Evolutionary conservation across 2,888 invertebrate genomes (phyloP), one percentile per base, ranked within the genome.

Genomic region (Melanostoma scalare): DNA sequence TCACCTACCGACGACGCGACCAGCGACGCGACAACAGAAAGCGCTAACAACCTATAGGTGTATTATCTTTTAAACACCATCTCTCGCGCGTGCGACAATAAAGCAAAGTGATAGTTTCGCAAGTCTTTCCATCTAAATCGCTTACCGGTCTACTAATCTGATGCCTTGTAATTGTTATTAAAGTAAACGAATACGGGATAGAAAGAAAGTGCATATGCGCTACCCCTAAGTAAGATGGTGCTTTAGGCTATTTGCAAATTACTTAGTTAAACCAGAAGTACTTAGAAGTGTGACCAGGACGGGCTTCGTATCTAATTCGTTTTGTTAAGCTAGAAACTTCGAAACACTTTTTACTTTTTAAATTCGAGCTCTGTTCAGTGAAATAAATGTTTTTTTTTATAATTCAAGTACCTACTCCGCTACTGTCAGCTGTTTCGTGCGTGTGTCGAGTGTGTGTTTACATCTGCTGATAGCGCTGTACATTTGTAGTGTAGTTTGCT

Each of bases 61-160:
- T 69, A 30, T 52, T 67, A 73, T 73, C 68, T 46, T 30, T n/a
- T 68, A 36, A 68, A 52, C 68, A 56, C 77, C 61, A 82, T 77
- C 72, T 63, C 8, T 65, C 10, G 55, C 77, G 69, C 68, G 73
- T 73, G 82, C 63, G 77, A 82, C 77, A 76, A 72, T 50, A 81
- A 61, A 46, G 60, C 53, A 76, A 67, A 76, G 55, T 76, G 36
- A 81, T 76, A 65, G 71, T 65, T 81, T 40, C 31, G 52, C 58
- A 36, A 53, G 44, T 56, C 69, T 20, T 42, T 80, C 40, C 46
- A 75, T 71, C 69, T 71, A 60, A 46, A 71, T 61, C 10, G 30
- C 75, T 82, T 78, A 82, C 72, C 72, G 73, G 82, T 73, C 77
- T 63, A 68, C 73, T 82, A 82, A 82, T 82, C 73, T 65, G 77